Base-by-base conservation (phyloP, 2,113 vertebrate genomes). In the Cepphus grylle region DNA sequence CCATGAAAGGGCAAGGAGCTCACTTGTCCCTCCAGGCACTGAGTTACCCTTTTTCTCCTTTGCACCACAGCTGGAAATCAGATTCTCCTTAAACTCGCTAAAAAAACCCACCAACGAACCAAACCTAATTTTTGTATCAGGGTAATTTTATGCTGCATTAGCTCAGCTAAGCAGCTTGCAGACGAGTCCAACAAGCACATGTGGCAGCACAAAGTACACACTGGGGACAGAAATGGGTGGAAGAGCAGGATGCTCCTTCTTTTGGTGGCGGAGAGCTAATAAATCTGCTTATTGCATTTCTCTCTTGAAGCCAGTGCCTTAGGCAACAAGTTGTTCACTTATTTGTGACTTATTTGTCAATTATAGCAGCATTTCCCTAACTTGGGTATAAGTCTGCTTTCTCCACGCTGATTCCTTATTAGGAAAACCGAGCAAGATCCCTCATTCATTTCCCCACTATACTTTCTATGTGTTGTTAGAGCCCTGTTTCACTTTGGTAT, bases 291-390 rank as follows among this genome's bases (percentile, higher is more conserved):
- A 45, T 15, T 87, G 69, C 80, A 61, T 66, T 18, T 67, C 27
- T 76, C 49, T 58, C 36, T 47, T 13, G 8, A 93, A 87, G 81
- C 22, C 58, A 73, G 58, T 14, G 74, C 90, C 90, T 77, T 29
- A 25, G 66, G 92, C 94, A 93, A 82, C 45, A 90, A 93, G 53
- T 88, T 77, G 58, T 70, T 94, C 81, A 50, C 58, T 94, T 94
- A 93, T 87, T 96, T 92, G 83, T 87, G 62, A 77, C 70, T 93
- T 95, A 87, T 72, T 96, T 85, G 93, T 95, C 95, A 95, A 94
- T 94, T 93, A 94, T 2, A 93, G 84, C 61, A 91, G 81, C 43
- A 53, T 53, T 82, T 95, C 66, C 93, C 94, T 90, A 97, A 95
- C 89, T 96, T 94, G 95, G 95, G 63, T 86, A 45, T 66, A 90